Base-by-base conservation (phyloP, 2,888 invertebrate genomes). In the Dryobota labecula region DNA sequence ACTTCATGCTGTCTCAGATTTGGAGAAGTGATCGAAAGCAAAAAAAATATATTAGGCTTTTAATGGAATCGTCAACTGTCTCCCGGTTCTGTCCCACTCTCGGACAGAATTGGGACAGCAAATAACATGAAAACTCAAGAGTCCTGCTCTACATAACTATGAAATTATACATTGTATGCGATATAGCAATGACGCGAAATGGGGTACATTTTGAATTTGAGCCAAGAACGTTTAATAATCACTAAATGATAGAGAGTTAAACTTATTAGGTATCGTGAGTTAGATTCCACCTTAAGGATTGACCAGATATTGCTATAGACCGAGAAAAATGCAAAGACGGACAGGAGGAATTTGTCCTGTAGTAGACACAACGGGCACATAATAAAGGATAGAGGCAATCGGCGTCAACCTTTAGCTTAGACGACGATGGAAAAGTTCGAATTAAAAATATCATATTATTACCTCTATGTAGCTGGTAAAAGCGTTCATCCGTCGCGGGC, bases 31-130 rank as follows among this genome's bases (percentile, higher is more conserved):
- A 54, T 30, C 38, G 7, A 54, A 45, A 36, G n/a, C n/a, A n/a
- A 67, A 49, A 0, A 20, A 57, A 24, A 45, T 56, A 36, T 6
- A 1, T 41, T 0, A n/a, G 1, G 36, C 3, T 76, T 74, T 58
- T 41, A 75, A 33, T 69, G n/a, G 15, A 47, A 70, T 27, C 15
- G 47, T 75, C 56, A 45, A 62, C 61, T 33, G 33, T 47, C 27
- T n/a, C n/a, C 51, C 38, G 5, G 20, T 53, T 66, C 30, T 51
- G 13, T 77, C 36, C 47, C 47, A 20, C 20, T 70, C 15, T 13
- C 51, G n/a, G n/a, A n/a, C n/a, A 66, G 7, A 75, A 47, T 64
- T 71, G 20, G 71, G 6, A 43, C 76, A 54, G 53, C 60, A 78
- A 71, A 75, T 70, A 77, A 64, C 60, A 43, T 43, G 54, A 54